phyloP scores from a whole-genome alignment of 2,797 vertebrate genomes.

The Crax fasciolata region DNA sequence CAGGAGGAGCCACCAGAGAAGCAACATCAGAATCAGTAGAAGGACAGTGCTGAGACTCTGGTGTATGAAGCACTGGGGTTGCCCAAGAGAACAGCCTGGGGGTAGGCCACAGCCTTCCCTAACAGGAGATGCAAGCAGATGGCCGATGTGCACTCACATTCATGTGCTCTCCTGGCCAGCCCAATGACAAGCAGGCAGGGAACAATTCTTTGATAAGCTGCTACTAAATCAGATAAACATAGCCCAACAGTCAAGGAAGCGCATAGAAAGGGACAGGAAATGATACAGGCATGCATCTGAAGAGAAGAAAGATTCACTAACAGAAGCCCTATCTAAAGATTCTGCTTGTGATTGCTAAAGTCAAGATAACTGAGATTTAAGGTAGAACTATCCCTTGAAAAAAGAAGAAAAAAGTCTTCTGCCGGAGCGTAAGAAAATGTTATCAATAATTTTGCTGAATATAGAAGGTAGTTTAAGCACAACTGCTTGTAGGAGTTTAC shows the following conservation, averaged over 20 bases:
- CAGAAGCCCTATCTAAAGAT: neutral
- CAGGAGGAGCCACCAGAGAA: neutral
- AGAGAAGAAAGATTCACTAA: neutral
- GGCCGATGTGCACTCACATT: neutral
- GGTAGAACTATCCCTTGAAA: neutral
- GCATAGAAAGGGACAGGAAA: neutral
- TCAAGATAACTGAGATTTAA: neutral
- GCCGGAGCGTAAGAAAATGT: neutral
- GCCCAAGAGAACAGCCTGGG: neutral
- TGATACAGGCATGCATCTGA: rapidly evolving
- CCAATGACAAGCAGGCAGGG: neutral
- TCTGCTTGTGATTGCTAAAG: neutral
- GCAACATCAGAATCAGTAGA: neutral
- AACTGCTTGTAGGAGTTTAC: neutral
- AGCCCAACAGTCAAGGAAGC: neutral
- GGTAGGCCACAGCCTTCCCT: neutral
- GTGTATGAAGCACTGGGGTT: rapidly evolving
- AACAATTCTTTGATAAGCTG: neutral
- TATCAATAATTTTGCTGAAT: neutral
- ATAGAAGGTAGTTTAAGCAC: neutral
- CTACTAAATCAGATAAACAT: neutral
- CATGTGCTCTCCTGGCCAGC: neutral
- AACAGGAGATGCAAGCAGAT: neutral
- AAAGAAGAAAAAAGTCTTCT: neutral
- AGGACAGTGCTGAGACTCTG: neutral